A percentile compares a stretch with the other conserved stretches of the same genome.
Evolutionary conservation across 2,113 vertebrate species (phyloP).

Genomic region (Leptobrachium leishanense): DNA sequence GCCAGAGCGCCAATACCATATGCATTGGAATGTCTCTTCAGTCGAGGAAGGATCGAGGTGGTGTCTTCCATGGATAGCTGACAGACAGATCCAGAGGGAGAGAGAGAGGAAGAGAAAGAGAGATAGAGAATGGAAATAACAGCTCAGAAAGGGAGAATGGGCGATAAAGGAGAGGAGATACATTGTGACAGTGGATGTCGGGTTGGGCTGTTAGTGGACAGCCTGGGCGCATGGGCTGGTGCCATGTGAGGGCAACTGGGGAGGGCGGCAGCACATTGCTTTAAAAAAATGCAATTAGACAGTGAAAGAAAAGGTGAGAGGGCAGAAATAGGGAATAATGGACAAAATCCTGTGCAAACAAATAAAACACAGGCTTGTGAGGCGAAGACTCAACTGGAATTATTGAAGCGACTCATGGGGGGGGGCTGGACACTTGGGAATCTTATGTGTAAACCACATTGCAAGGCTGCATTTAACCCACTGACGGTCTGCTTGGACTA

Average conservation of each 20-base stretch:
- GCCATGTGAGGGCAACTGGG: not conserved
- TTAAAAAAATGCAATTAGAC: too few relatives aligned
- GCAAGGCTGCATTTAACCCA: not conserved
- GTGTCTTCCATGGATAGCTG: slow-evolving; percentile 99
- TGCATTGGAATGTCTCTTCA: slow-evolving; percentile 92
- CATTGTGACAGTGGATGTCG: not conserved
- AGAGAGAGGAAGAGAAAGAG: not conserved
- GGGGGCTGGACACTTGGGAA: not conserved
- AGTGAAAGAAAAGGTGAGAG: too few relatives aligned
- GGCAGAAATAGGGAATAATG: too few relatives aligned
- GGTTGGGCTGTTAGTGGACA: not conserved
- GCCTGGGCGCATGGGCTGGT: slow-evolving; percentile 14
- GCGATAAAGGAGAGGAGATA: slow-evolving; percentile 6
- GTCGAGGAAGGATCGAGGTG: slow-evolving; percentile 94
- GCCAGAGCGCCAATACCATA: slow-evolving; percentile 97
- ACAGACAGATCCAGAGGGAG: slow-evolving; percentile 66
- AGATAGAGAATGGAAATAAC: slow-evolving; percentile 50
- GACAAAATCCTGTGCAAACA: slow-evolving; percentile 38
- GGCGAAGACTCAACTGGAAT: not conserved
- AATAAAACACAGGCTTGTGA: not conserved
- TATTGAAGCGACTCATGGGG: too few relatives aligned
- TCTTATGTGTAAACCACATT: not conserved
- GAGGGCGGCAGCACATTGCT: too few relatives aligned
- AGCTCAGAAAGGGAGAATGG: slow-evolving; percentile 56
- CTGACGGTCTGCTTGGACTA: too few relatives aligned